phyloP scores from a whole-genome alignment of 2,888 invertebrate genomes.

The Amphiduros pacificus region DNA sequence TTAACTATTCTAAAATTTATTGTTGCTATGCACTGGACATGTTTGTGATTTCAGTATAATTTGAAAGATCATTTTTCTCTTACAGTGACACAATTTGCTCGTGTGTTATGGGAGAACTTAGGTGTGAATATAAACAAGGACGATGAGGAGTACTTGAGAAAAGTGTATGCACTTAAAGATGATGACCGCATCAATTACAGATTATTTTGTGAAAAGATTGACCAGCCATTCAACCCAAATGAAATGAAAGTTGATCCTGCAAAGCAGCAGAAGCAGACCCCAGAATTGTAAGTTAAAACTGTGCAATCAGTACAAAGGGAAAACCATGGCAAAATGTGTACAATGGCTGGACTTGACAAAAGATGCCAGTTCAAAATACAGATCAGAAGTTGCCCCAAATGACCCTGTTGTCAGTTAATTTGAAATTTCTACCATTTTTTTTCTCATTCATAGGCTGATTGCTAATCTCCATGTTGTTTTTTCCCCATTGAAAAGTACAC shows the following conservation, averaged over 20 bases:
- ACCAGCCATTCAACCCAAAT: slow-evolving; percentile 49
- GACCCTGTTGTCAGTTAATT: no score
- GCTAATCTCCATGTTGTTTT: no score
- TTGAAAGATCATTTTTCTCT: no score
- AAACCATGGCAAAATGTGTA: no score
- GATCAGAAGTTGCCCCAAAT: no score
- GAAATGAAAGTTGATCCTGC: slow-evolving; percentile 42
- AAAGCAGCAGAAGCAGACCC: slow-evolving; percentile 40
- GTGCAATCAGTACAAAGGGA: no score
- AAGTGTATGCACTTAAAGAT: slow-evolving; percentile 45
- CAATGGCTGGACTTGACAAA: no score
- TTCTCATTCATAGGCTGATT: no score
- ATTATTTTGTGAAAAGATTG: slow-evolving; percentile 53
- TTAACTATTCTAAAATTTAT: neutral
- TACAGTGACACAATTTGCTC: slow-evolving; percentile 57
- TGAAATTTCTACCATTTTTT: no score
- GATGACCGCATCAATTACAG: slow-evolving; percentile 54
- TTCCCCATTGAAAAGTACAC: no score
- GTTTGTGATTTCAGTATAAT: no score
- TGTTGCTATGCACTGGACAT: neutral
- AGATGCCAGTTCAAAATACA: no score
- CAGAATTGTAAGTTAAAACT: slow-evolving; percentile 51
- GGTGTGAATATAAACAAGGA: slow-evolving; percentile 47
- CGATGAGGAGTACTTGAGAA: slow-evolving; percentile 44
- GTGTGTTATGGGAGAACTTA: slow-evolving; percentile 56